These are phyloP conservation scores for Heliconius cydno DNA, from an alignment of 2,888 invertebrate species.

Conservation along the genomic window DNA sequence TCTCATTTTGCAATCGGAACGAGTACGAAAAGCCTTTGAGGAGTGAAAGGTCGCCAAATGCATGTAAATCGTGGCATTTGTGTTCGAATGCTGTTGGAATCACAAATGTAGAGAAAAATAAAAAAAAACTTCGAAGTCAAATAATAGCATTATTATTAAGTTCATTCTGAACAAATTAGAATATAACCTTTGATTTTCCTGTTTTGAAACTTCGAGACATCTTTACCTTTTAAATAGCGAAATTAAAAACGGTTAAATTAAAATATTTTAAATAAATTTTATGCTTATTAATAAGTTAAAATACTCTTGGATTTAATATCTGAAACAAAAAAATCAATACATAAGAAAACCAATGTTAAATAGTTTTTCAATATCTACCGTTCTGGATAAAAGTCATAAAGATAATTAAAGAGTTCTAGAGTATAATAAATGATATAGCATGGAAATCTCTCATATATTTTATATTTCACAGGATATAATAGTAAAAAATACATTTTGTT, in stretches of 20 bases:
- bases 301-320: background rate
- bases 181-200: background rate
- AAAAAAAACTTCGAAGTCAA: background rate
- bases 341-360: too few species aligned
- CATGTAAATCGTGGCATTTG: slow-evolving; percentile 40
- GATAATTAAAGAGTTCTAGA: too few species aligned
- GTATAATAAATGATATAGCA: too few species aligned
- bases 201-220: background rate
- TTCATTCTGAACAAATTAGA: background rate
- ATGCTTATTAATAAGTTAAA: background rate
- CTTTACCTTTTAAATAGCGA: too few species aligned
- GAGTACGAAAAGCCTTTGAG: slow-evolving; percentile 31
- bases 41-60: slow-evolving; percentile 27
- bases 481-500: too few species aligned
- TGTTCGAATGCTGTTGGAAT: slow-evolving; percentile 16
- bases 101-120: background rate
- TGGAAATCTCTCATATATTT: too few species aligned
- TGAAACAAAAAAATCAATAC: background rate
- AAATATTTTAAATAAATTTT: background rate
- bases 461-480: too few species aligned
- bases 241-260: too few species aligned
- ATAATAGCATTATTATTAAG: background rate
- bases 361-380: too few species aligned
- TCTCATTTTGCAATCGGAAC: slow-evolving; percentile 38
- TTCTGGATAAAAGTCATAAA: too few species aligned